Base-by-base conservation (phyloP, 2,113 vertebrate genomes). In the Antennarius striatus region DNA sequence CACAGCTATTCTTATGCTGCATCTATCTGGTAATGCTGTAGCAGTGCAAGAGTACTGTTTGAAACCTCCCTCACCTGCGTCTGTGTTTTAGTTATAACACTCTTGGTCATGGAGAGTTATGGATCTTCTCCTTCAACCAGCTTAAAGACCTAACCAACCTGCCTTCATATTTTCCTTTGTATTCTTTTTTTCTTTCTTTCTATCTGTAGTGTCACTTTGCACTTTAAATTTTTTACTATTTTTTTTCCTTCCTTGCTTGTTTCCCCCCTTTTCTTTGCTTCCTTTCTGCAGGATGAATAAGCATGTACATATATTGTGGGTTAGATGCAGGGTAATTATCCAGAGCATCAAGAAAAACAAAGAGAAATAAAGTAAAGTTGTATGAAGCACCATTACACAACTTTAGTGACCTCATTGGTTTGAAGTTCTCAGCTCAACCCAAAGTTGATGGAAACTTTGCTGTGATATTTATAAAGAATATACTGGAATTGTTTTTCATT, bases 401-500 rank as follows among this genome's bases (percentile, higher is more conserved):
- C 45, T 52, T 67, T 10, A 32, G 43, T 77, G 73, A 71, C 67
- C 69, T 73, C 63, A 52, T 50, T 63, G 61, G 42, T 68, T 63
- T 51, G 29, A 73, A 56, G 70, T 71, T 77, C 67, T 71, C 56
- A 42, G 39, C 55, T 16, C 72, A 74, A 71, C 71, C 73, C 55
- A 58, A 73, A 81, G 56, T 61, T 77, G 40, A 63, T 10, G 39
- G 11, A 52, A 45, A 75, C 36, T 3, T 63, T 68, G 61, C 28
- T 84, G 63, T 77, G 61, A 57, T 73, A 56, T 71, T 82, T 82
- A 43, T 11, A 52, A 67, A 61, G n/a, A 56, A 28, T 14, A 54
- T 73, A 80, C 76, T 86, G 81, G 73, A 80, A 70, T 73, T 53
- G 3, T 39, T 48, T 70, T 56, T 68, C 39, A 8, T 58, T 75